Evolutionary conservation across 2,888 invertebrate genomes (phyloP), one percentile per base, ranked within the genome.

Genomic region (Chromoteleia sp.): DNA sequence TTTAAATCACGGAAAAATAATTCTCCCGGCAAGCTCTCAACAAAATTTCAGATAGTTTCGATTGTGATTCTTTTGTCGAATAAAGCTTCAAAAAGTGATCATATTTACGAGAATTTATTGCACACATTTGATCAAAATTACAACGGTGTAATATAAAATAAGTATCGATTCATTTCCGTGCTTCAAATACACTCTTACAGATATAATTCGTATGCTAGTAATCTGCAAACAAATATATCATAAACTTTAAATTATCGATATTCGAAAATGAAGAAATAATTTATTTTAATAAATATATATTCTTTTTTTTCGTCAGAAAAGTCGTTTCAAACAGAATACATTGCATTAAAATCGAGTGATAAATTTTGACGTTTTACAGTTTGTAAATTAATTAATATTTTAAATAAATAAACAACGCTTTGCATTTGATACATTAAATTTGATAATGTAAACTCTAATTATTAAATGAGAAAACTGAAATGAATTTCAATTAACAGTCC

Each of bases 161-260:
- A 30, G 45, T 45, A 33, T 33, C 33, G 48, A 61, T 45, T 17
- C 0, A 1, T 43, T 3, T 8, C 19, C 2, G 15, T 25, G 36
- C 19, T n/a, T n/a, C n/a, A n/a, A 45, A 61, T 14, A 25, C 10
- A 45, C 29, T 17, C 29, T 29, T 45, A 61, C 25, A 25, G 43
- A 45, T 45, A 45, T 30, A 61, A 61, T 61, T 30, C 17, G 4
- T 30, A 45, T 30, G n/a, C 17, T 15, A 61, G 21, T 63, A 63
- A 63, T 33, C 63, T 48, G 14, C 48, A n/a, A 61, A 43, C 45
- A 29, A 61, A 61, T 61, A n/a, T 45, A 61, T 45, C 45, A 63
- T 36, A 33, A 61, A 45, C 29, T 29, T 19, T 29, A 14, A 29
- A 25, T 39, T 7, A 14, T 0, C 58, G 39, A 10, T 15, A 1